A percentile compares a stretch with the other conserved stretches of the same genome.
Conservation (phyloP, 2,113 vertebrate species). For the Gulo gulo region DNA sequence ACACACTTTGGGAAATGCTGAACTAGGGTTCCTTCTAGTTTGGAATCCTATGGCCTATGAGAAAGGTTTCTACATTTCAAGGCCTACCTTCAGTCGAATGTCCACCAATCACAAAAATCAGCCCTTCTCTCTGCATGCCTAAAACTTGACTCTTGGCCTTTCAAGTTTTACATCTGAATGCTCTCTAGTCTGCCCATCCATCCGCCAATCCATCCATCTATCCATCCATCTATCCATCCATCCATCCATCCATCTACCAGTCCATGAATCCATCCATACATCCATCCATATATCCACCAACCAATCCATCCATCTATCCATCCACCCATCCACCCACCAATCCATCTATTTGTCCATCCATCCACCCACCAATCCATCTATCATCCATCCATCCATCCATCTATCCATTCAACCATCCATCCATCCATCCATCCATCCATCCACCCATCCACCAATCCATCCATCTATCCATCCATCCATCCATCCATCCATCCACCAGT, state of each 20-base stretch:
- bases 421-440: not conserved
- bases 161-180: not conserved
- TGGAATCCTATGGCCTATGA: not conserved
- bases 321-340: too few species aligned
- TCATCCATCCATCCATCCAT: too few species aligned
- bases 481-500: too few species aligned
- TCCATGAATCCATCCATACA: too few species aligned
- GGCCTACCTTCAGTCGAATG: not conserved
- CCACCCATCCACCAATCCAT: not conserved
- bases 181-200: not conserved
- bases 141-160: not conserved
- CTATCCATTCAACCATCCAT: too few species aligned
- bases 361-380: too few species aligned
- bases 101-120: not conserved
- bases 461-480: too few species aligned
- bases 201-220: not conserved
- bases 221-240: not conserved
- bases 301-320: too few species aligned
- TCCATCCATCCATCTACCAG: too few species aligned
- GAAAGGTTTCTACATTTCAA: not conserved
- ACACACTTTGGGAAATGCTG: not conserved
- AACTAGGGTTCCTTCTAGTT: not conserved
- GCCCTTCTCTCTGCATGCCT: not conserved
- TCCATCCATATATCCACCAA: too few species aligned
- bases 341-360: rapidly evolving